Conservation (phyloP, 2,888 invertebrate species). For the Lycophotia porphyrea region DNA sequence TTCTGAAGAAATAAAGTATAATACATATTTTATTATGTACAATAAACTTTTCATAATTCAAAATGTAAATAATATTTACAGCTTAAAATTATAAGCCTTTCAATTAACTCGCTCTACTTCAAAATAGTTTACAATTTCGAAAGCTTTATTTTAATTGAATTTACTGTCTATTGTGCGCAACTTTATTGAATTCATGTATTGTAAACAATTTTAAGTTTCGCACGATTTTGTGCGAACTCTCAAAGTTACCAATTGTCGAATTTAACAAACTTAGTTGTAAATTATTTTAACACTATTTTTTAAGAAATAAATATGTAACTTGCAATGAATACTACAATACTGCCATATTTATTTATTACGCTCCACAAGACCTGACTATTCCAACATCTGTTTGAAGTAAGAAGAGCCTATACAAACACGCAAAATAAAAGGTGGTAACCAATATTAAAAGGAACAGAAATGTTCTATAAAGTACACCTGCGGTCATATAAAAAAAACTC, state of each 20-base stretch:
- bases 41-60: constrained; percentile 20
- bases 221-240: constrained; percentile 36
- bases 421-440: constrained; percentile 75
- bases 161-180: constrained; percentile 50
- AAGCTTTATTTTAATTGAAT: constrained; percentile 53
- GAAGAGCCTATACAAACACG: constrained; percentile 60
- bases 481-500: constrained; percentile 79
- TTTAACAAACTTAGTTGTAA: constrained; percentile 23
- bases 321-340: not conserved
- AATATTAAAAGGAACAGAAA: constrained; percentile 77
- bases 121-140: constrained; percentile 43
- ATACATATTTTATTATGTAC: constrained; percentile 41
- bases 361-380: constrained; percentile 18
- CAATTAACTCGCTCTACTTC: constrained; percentile 13
- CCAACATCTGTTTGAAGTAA: constrained; percentile 33
- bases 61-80: constrained; percentile 11
- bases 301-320: not conserved
- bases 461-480: constrained; percentile 85
- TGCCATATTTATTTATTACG: not conserved
- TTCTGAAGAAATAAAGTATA: constrained; percentile 33
- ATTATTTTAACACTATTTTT: constrained; percentile 9
- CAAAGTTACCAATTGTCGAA: constrained; percentile 37
- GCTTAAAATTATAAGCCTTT: constrained; percentile 19
- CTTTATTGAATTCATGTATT: constrained; percentile 54
- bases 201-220: constrained; percentile 50